Percentiles rank a stretch among this genome's conserved stretches.
phyloP scores from a whole-genome alignment of 2,113 vertebrate genomes.

The Melanostigma gelatinosum region DNA sequence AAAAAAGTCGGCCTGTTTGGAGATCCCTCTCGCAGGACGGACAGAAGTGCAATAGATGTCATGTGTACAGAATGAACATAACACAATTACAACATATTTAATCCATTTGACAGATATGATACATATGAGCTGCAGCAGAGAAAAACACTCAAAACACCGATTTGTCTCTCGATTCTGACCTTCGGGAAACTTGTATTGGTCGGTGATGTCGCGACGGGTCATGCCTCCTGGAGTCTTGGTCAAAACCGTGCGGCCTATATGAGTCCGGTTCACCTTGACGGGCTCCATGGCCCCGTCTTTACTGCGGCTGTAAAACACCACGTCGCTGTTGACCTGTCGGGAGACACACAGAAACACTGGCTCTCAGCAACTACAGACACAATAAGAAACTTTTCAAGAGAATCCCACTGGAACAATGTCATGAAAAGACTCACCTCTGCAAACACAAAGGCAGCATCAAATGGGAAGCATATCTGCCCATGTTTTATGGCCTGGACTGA shows the following conservation, averaged over 20 bases:
- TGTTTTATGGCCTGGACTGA: constrained; percentile 95
- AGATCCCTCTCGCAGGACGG: too few relatives aligned
- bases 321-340: constrained; percentile 93
- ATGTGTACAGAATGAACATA: too few relatives aligned
- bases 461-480: constrained; percentile 91
- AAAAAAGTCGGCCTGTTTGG: neutral
- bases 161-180: constrained; percentile 75
- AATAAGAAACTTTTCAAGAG: neutral
- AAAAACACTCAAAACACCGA: constrained; percentile 7
- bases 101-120: too few relatives aligned
- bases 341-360: constrained; percentile 1
- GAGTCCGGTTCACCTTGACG: constrained; percentile 83
- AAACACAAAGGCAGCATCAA: constrained; percentile 93
- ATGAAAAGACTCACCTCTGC: constrained; percentile 86
- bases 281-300: constrained; percentile 86
- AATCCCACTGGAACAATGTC: neutral
- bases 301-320: constrained; percentile 87
- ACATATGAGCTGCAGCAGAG: neutral
- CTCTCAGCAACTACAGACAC: neutral
- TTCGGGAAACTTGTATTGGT: constrained; percentile 93
- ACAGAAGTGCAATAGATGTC: too few relatives aligned
- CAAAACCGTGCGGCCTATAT: constrained; percentile 88
- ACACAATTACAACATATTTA: too few relatives aligned
- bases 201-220: constrained; percentile 85
- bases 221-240: constrained; percentile 89